phyloP scores from a whole-genome alignment of 2,888 invertebrate species.

The Apamea epomidion region DNA sequence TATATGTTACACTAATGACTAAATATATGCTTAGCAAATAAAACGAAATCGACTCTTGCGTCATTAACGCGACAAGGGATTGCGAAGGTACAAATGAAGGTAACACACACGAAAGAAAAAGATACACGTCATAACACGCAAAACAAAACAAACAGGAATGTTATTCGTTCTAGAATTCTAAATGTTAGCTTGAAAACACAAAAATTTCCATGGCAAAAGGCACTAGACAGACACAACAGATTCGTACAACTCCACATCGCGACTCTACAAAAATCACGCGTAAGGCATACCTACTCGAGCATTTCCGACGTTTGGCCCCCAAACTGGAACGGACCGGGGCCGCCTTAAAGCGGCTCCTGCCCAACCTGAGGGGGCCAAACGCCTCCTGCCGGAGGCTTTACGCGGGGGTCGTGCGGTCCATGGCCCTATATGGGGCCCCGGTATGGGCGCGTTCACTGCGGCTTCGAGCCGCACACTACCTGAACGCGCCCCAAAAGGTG shows the following conservation, averaged over 20 bases:
- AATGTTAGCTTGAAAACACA: no score
- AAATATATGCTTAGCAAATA: slow-evolving; percentile 57
- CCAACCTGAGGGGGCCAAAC: no score
- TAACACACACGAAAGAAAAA: slow-evolving; percentile 13
- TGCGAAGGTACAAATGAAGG: slow-evolving; percentile 14
- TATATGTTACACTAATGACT: slow-evolving; percentile 49
- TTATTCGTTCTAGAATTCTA: not conserved
- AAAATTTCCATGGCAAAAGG: not conserved
- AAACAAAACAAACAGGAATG: not conserved
- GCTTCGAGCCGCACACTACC: no score
- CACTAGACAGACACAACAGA: not conserved
- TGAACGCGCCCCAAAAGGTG: no score
- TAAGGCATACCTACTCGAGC: not conserved
- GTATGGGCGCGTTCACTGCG: no score
- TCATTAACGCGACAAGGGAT: slow-evolving; percentile 7
- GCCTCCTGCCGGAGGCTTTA: no score
- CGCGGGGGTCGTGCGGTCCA: no score
- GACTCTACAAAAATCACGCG: not conserved
- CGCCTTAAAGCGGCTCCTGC: no score
- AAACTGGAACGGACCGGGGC: no score
- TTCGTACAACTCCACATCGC: not conserved
- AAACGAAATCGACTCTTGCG: slow-evolving; percentile 29
- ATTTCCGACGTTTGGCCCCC: no score
- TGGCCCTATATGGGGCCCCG: no score
- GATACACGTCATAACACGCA: not conserved